A percentile compares a stretch with the other conserved stretches of the same genome.
Conservation (phyloP, 1,140 invertebrate genomes). For the Drosophila mauritiana region DNA sequence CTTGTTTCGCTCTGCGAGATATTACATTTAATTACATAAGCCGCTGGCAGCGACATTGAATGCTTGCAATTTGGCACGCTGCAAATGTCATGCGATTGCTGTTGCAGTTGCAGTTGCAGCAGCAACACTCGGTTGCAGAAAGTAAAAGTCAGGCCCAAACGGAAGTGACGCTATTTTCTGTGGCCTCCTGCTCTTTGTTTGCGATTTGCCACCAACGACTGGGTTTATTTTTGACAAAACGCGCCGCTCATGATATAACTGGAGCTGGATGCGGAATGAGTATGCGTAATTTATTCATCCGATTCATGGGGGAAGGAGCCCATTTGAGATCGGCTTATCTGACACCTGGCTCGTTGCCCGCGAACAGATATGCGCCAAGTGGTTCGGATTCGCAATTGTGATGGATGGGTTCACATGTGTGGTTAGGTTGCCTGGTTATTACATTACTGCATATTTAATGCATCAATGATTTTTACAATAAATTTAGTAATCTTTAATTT, state of each 20-base stretch:
- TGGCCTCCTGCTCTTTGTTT: conserved; percentile 28
- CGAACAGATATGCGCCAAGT: conserved; percentile 19
- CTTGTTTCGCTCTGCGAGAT: conserved; percentile 48
- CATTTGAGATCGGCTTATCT: conserved; percentile 42
- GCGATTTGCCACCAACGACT: conserved; percentile 7
- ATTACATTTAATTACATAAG: conserved; percentile 63
- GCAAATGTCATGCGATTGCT: conserved; percentile 73
- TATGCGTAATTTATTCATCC: conserved; percentile 41
- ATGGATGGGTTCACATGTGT: not conserved
- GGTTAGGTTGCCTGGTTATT: not conserved
- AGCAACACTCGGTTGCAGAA: conserved; percentile 40
- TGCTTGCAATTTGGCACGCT: conserved; percentile 63
- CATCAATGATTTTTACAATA: not conserved
- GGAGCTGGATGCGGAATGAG: conserved; percentile 48
- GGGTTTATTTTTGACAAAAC: conserved; percentile 48
- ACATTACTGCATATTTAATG: not conserved
- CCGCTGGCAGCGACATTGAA: conserved; percentile 68
- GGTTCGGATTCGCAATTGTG: conserved; percentile 19
- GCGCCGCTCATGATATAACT: conserved; percentile 55
- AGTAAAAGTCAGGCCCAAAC: conserved; percentile 72
- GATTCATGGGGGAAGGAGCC: conserved; percentile 42
- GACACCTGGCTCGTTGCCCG: conserved; percentile 14
- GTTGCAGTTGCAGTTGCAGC: conserved; percentile 32
- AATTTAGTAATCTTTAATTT: not conserved
- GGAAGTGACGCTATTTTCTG: conserved; percentile 52